Evolutionary conservation across 2,113 vertebrate species (phyloP), one percentile per base, ranked within the genome.

Genomic region (Ploceus nigricollis): DNA sequence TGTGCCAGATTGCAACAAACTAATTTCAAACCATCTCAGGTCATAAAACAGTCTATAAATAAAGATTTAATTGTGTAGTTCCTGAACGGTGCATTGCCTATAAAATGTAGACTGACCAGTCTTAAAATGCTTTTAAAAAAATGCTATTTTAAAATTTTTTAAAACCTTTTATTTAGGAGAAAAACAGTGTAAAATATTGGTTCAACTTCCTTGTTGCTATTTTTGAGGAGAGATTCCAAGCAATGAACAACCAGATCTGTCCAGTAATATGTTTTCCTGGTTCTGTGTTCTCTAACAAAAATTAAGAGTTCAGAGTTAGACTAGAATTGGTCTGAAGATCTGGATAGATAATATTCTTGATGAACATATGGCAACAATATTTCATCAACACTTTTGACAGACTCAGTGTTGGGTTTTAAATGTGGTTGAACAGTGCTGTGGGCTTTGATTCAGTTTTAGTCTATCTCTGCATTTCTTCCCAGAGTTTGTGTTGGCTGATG

Each of bases 21-120:
- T 66, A 24, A 65, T 92, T 94, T 89, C 72, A 84, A 87, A 84
- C 9, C 23, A 42, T 87, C 23, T 39, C 65, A 95, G 65, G 56
- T 45, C 44, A 76, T 70, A 81, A 80, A 89, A 1, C 7, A 63
- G 45, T 70, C 66, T 82, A 45, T 73, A 94, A 94, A 93, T 72
- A 84, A 72, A 68, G 25, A 75, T 72, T 76, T 53, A 85, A 3
- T 94, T 92, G 39, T 1, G 0, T 24, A 57, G 22, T n/a, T 54
- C 18, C 42, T 83, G 39, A 79, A 61, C 28, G 53, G 7, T 40
- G 13, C 42, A 23, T 54, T 90, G 40, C 9, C 6, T 65, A 25
- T 65, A 65, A 88, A 70, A 45, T 42, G 11, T n/a, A 83, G 45
- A 57, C 8, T 79, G 42, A 33, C 28, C n/a, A 69, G 4, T 61